Evolutionary conservation across 2,113 vertebrate species (phyloP), one percentile per base, ranked within the genome.

Genomic region (Vulpes ferrilata): DNA sequence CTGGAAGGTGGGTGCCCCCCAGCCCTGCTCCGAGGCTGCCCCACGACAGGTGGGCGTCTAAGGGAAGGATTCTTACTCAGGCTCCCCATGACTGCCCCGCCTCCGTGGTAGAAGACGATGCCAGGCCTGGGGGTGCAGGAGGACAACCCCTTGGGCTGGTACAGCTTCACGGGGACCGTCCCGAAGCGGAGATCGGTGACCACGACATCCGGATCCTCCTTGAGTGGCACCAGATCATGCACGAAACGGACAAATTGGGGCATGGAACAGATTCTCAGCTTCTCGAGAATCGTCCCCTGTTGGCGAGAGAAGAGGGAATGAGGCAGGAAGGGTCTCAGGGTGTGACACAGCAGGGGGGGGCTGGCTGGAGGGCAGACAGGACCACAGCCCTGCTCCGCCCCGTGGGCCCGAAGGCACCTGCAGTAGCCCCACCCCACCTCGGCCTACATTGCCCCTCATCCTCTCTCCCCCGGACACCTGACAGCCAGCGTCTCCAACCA

Each of bases 61-160:
- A 27, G 73, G 69, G 10, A 19, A 48, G 67, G 1, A 0, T 55
- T 69, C 99, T 99, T 99, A 99, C 99, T 99, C 69, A 99, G 96
- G 78, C 98, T 99, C 51, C 99, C 99, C 32, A 98, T 2, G 85
- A 99, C 67, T 97, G 97, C 98, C 80, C 99, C 99, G 59, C 99
- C 99, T 38, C 99, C 99, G 0, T 99, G 99, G 98, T 99, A 99
- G 97, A 99, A 99, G 53, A 99, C 15, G 9, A 99, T 95, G 48
- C 99, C 99, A 95, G 98, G 98, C 93, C 98, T 99, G 59, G 86
- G 97, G 35, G 95, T 93, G 2, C 96, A 65, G 80, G 98, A 65
- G 80, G 98, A 93, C 51, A 93, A 67, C 11, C 73, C 53, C 32
- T 97, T 99, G 4, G 99, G 99, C 96, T 99, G 98, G 69, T 99